Evolutionary conservation across 2,888 invertebrate genomes (phyloP), one percentile per base, ranked within the genome.

Genomic region (Papilio protenor): DNA sequence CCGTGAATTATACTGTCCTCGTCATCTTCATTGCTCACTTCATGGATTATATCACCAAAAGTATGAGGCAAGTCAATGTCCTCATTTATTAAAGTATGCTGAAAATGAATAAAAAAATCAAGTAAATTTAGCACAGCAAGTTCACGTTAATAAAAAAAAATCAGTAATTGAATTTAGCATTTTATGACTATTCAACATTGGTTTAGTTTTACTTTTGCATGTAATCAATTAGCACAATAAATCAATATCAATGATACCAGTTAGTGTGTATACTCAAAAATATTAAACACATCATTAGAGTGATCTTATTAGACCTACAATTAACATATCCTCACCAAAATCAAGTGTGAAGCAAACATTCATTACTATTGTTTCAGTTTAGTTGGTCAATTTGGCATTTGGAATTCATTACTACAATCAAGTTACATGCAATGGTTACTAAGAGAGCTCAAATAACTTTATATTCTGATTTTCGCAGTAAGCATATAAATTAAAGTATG

Each of bases 11-110:
- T 84, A 83, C 89, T 91, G 66, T 92, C 90, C 57, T 92, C 91
- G 81, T 94, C 93, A 81, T 93, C 93, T 82, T 94, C 92, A 81
- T 91, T 89, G 78, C 90, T 92, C 4, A 89, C 89, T 88, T 94
- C 94, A 83, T 92, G 90, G 81, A 94, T 91, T 66, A 88, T 86
- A 83, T 91, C 93, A 80, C 92, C 92, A 69, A 94, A 83, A 83
- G 89, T 88, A 52, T 93, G 83, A 14, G 94, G 93, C 71, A 92
- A 83, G 71, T 91, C 89, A 79, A 90, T 87, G 76, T 93, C 89
- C 76, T 89, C 89, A 79, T 85, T 88, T 77, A 87, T 87, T 75
- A 88, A 82, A 55, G 87, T 86, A 59, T 83, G 85, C 94, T 94
- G 89, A 78, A 92, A 91, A 70, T 94, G 89, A 78, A 92, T 91